Base-by-base conservation (phyloP, 2,888 invertebrate species). In the Tenthredo livida region DNA sequence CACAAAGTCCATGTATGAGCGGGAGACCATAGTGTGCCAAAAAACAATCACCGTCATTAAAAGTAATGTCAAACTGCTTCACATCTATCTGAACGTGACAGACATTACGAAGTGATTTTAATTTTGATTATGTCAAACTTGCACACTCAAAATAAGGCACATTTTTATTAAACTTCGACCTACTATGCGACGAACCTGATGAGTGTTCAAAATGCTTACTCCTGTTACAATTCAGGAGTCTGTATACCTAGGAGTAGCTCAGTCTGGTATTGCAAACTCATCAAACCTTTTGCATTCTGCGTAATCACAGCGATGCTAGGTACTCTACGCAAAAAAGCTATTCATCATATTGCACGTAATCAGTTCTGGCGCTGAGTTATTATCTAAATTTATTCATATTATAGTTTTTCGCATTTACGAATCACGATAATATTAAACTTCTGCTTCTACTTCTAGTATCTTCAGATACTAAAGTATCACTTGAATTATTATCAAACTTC, bases 281-380 rank as follows among this genome's bases (percentile, higher is more conserved):
- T 91, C 82, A 92, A 90, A 87, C 90, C 91, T 47, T 83, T 91
- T 47, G 89, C 90, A 37, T 92, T 91, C 84, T 90, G 91, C 85
- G 78, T 92, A 37, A 88, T 93, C 21, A 92, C 92, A 6, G 90
- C 91, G 73, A 86, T 92, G 85, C 86, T 93, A 80, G 92, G 93
- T 93, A 87, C 88, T 25, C 15, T 43, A 77, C 6, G 10, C 10
- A 70, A 33, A 43, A 6, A 21, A 72, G 29, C 21, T 21, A 47
- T 86, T 54, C 37, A 12, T 40, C n/a, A 17, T 50, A 75, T 47
- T 25, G 17, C 75, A 29, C 21, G 4, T 15, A 40, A 40, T 75
- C 0, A 0, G 12, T 40, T 37, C 43, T 75, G 29, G 17, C 29
- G 0, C 75, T 43, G 37, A 10, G 17, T n/a, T 15, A 54, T 37